Conservation (phyloP, 2,888 invertebrate species). For the Microplitis manilae region DNA sequence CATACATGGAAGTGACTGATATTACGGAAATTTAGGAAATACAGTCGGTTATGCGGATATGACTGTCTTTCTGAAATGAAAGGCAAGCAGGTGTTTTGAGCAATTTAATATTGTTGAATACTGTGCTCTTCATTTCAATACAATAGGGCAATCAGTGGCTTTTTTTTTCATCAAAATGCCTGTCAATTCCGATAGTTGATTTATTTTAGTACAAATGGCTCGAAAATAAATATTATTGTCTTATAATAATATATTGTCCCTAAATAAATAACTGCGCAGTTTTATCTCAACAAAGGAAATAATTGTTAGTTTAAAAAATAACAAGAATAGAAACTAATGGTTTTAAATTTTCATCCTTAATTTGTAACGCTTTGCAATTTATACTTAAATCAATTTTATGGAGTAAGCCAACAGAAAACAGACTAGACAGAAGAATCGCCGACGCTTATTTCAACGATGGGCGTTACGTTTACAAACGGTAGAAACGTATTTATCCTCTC, state of each 20-base stretch:
- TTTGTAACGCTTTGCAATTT: conserved; percentile 7
- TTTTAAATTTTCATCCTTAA: neutral
- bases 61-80: conserved; percentile 4
- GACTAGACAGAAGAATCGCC: conserved; percentile 7
- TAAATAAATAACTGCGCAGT: too few species aligned
- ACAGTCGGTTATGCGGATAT: neutral
- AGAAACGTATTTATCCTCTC: conserved; percentile 10
- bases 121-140: neutral
- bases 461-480: conserved; percentile 43
- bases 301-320: neutral
- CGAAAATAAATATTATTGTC: too few species aligned
- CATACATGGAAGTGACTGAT: neutral
- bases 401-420: neutral
- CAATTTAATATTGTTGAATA: neutral
- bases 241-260: too few species aligned
- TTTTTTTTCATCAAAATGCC: neutral
- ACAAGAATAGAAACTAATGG: conserved; percentile 15
- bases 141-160: too few species aligned
- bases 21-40: conserved; percentile 33
- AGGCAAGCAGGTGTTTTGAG: neutral
- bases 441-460: conserved; percentile 32
- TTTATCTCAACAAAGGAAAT: neutral
- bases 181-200: neutral
- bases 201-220: too few species aligned
- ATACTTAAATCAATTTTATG: neutral